Conservation (phyloP, 2,113 vertebrate species). For the Pao palembangensis region DNA sequence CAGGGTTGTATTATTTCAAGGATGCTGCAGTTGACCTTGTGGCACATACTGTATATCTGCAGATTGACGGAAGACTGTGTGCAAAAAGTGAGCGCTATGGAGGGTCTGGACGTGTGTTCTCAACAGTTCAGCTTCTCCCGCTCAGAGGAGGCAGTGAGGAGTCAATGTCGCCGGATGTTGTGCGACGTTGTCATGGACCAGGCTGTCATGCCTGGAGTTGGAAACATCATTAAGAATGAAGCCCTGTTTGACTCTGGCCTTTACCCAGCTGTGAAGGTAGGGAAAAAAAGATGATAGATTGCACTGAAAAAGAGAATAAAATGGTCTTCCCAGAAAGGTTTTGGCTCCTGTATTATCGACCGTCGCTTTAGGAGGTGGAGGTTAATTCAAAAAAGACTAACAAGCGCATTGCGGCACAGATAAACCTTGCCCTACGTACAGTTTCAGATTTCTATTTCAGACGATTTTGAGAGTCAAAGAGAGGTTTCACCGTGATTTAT, state of each 20-base stretch:
- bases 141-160: conserved; percentile 79
- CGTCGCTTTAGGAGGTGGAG: conserved; percentile 33
- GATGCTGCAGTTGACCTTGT: conserved; percentile 34
- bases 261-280: conserved; percentile 85
- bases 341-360: conserved; percentile 39
- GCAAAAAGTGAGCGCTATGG: conserved; percentile 77
- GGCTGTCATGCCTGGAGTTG: conserved; percentile 87
- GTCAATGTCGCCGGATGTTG: conserved; percentile 79
- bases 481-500: neutral
- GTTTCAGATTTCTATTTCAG: conserved; percentile 13
- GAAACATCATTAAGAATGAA: conserved; percentile 98
- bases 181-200: conserved; percentile 93
- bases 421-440: neutral
- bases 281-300: conserved; percentile 53
- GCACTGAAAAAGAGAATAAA: conserved; percentile 48
- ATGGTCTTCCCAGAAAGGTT: conserved; percentile 21
- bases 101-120: conserved; percentile 87
- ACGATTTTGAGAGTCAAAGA: neutral
- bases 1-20: conserved; percentile 16
- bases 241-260: conserved; percentile 88
- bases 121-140: conserved; percentile 80
- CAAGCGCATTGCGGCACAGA: conserved; percentile 23
- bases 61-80: conserved; percentile 82
- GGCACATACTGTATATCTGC: conserved; percentile 15
- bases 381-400: conserved; percentile 30